Evolutionary conservation across 1,140 invertebrate species (phyloP).

Genomic region (Palaemon carinicauda): DNA sequence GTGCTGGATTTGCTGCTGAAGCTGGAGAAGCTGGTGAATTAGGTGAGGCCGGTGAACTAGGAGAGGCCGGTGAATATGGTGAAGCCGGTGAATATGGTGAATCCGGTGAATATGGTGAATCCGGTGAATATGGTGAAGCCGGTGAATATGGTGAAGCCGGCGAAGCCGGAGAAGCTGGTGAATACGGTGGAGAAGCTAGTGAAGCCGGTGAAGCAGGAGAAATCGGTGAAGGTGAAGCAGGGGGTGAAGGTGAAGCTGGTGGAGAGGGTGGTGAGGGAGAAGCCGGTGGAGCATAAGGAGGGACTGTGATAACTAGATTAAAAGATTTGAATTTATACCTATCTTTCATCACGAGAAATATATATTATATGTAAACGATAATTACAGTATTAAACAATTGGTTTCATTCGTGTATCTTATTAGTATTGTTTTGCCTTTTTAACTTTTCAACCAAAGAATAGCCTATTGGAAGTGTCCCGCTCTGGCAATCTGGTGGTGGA

Average conservation of each 20-base stretch:
- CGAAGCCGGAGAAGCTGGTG: constrained; percentile 1
- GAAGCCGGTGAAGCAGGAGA: background rate
- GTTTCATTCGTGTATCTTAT: no score
- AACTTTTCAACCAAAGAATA: no score
- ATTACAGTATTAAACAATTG: no score
- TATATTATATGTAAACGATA: background rate
- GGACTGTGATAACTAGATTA: background rate
- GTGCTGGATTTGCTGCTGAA: no score
- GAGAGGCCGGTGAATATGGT: no score
- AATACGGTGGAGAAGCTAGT: background rate
- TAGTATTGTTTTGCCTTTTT: no score
- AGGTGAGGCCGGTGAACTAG: no score
- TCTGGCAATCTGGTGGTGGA: no score
- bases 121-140: background rate
- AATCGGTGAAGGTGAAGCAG: background rate
- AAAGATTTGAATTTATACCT: background rate
- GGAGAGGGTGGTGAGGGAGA: background rate
- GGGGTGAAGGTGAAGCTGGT: constrained; percentile 20
- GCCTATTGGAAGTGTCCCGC: no score
- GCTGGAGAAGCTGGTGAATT: no score
- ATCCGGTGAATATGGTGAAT: no score
- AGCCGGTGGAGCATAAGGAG: background rate
- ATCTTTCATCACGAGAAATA: background rate
- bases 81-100: no score
- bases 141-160: background rate